Evolutionary conservation across 2,797 vertebrate genomes (phyloP).

Genomic region (Danio kyathit): DNA sequence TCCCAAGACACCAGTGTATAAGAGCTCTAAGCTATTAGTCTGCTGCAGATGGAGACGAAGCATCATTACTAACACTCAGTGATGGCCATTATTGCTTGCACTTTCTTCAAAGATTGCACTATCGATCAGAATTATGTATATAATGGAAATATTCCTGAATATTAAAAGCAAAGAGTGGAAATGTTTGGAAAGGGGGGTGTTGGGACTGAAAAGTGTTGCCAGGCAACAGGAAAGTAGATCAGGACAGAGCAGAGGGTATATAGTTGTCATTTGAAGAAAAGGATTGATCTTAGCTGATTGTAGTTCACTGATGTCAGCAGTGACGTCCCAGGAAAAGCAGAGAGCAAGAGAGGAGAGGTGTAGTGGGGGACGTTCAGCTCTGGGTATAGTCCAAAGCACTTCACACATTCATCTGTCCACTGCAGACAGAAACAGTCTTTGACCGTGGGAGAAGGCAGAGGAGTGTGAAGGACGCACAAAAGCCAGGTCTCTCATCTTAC

Average conservation of each 20-base stretch:
- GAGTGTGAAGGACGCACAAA: slow-evolving; percentile 48
- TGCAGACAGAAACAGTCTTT: slow-evolving; percentile 31
- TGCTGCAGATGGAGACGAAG: slow-evolving; percentile 36
- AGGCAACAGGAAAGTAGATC: slow-evolving; percentile 66
- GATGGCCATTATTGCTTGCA: slow-evolving; percentile 11
- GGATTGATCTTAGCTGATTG: slow-evolving; percentile 64
- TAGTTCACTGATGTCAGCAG: slow-evolving; percentile 56
- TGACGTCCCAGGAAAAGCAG: slow-evolving; percentile 41
- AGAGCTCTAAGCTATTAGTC: slow-evolving; percentile 41
- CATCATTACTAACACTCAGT: slow-evolving; percentile 12
- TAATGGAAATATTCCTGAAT: slow-evolving; percentile 25
- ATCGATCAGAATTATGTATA: slow-evolving; percentile 3
- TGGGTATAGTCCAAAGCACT: slow-evolving; percentile 33
- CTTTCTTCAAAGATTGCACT: slow-evolving; percentile 12
- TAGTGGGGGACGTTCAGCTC: slow-evolving; percentile 22
- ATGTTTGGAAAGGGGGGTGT: slow-evolving; percentile 26
- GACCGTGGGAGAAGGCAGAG: slow-evolving; percentile 23
- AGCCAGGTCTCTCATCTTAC: slow-evolving; percentile 31
- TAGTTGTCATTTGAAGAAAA: slow-evolving; percentile 55
- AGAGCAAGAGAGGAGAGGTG: slow-evolving; percentile 29
- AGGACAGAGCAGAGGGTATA: slow-evolving; percentile 50
- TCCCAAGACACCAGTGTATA: slow-evolving; percentile 46
- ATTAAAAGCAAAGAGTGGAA: slow-evolving; percentile 15
- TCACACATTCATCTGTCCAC: slow-evolving; percentile 8
- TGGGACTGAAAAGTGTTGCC: slow-evolving; percentile 65